phyloP scores from a whole-genome alignment of 2,797 vertebrate genomes.

The Petrocephalus sullivani region DNA sequence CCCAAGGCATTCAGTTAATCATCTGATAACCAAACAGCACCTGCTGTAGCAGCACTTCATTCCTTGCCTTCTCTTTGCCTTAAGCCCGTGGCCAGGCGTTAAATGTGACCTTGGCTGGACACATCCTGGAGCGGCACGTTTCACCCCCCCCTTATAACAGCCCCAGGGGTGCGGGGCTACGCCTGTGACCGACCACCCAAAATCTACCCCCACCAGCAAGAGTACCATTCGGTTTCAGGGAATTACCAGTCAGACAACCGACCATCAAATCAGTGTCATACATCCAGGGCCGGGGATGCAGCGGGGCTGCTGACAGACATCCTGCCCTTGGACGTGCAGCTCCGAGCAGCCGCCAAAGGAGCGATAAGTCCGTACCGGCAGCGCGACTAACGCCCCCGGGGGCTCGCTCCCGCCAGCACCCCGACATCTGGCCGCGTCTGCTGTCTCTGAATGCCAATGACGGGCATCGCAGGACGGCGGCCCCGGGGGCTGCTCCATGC shows the following conservation, averaged over 20 bases:
- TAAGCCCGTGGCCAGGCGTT: neutral
- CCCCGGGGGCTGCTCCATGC: neutral
- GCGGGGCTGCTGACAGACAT: neutral
- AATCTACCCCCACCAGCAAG: neutral
- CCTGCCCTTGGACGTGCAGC: neutral
- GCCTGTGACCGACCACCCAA: neutral
- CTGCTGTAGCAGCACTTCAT: neutral
- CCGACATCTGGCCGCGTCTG: neutral
- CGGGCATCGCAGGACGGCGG: neutral
- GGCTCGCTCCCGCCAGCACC: neutral
- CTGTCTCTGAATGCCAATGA: neutral
- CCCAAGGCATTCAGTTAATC: neutral
- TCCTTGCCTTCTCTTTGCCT: neutral
- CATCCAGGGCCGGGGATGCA: neutral
- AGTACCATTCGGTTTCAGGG: neutral
- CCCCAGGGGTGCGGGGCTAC: neutral
- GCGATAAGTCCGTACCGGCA: neutral
- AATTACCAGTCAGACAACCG: neutral
- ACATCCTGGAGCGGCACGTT: neutral
- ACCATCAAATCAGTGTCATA: neutral
- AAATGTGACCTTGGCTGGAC: slow-evolving; percentile 8
- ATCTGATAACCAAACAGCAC: neutral
- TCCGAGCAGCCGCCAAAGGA: neutral
- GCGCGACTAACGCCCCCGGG: neutral
- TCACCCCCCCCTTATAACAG: neutral